These are phyloP conservation scores for Rhynchomys soricoides DNA, from an alignment of 2,113 vertebrate genomes.

Conservation along the genomic window DNA sequence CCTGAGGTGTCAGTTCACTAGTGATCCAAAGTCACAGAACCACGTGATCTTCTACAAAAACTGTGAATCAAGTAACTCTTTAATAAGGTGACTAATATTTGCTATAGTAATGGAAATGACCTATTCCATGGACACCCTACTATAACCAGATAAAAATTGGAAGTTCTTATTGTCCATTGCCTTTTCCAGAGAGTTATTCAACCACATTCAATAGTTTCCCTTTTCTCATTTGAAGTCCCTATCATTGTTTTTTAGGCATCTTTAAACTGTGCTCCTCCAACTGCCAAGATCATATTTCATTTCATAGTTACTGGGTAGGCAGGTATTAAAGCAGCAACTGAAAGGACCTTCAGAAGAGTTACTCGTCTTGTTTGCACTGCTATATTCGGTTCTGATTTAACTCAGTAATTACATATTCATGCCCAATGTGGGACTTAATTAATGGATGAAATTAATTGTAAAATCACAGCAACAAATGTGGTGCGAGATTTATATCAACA, in stretches of 20 bases:
- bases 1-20: neutral
- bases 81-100: neutral
- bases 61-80: neutral
- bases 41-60: neutral
- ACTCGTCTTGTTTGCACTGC: neutral
- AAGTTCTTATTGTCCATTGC: neutral
- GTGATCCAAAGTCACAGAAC: neutral
- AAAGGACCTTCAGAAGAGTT: neutral
- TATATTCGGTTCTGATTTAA: neutral
- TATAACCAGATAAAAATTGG: neutral
- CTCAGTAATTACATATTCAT: conserved; percentile 9
- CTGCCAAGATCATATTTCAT: neutral
- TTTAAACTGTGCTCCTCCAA: neutral
- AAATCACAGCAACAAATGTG: neutral
- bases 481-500: neutral
- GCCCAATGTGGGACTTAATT: neutral
- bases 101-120: neutral
- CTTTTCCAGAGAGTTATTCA: neutral
- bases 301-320: neutral
- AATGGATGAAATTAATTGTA: neutral
- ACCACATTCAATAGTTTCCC: neutral
- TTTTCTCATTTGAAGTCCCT: neutral
- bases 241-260: neutral
- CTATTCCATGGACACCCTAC: neutral
- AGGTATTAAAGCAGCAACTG: neutral